Evolutionary conservation across 2,888 invertebrate genomes (phyloP), one percentile per base, ranked within the genome.

Genomic region (Barypeithes pellucidus): DNA sequence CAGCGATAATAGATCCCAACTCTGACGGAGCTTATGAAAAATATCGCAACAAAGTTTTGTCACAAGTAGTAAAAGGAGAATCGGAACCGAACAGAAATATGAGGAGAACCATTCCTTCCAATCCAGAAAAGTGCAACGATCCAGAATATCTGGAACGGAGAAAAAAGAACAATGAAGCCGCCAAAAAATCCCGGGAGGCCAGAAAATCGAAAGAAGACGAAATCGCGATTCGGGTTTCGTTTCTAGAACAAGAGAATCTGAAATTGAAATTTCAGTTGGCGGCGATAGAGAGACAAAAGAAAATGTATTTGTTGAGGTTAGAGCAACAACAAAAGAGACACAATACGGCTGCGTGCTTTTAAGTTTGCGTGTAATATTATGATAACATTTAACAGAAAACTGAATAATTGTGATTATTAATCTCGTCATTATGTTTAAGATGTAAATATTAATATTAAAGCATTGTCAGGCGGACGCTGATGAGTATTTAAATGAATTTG

Each of bases 151-250:
- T 93, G 87, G 96, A 95, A 80, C 90, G 95, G 67, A 87, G 98
- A 8, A 90, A 94, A 76, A 95, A 95, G 82, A 98, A 98, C 85
- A 98, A 98, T 84, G 95, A 93, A 76, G 98, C 98, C 0, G 98
- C 98, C 0, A 98, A 98, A 85, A 90, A 96, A 79, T 97, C 97
- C 0, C 89, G 98, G 3, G 97, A 98, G 81, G 91, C 95, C 0
- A 88, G 98, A 73, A 89, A 96, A 79, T 91, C 94, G 50, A 94
- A 97, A 80, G 97, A 98, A 84, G 95, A 97, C 78, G 95, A 96
- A 80, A 92, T 97, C 57, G 95, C 96, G 0, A 93, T 97, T 50
- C 89, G 95, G 69, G 95, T 95, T 0, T 93, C 94, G 0, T 94
- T 92, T 79, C 87, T 98, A 20, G 95, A 97, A 61, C 75, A 76